Conservation (phyloP, 2,888 invertebrate genomes). For the Lamellibrachia satsuma region DNA sequence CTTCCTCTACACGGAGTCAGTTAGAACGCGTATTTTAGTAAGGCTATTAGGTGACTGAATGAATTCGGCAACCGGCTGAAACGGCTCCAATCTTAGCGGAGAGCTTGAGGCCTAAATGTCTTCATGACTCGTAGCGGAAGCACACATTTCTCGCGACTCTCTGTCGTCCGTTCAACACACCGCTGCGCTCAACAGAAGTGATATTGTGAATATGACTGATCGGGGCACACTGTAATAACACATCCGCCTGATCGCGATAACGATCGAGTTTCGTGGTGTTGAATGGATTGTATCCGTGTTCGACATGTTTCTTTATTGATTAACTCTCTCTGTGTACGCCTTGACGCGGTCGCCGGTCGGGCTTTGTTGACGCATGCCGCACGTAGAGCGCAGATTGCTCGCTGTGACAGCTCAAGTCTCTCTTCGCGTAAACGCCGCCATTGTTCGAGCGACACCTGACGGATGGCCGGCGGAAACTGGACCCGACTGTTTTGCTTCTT, state of each 20-base stretch:
- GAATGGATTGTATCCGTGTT: constrained; percentile 12
- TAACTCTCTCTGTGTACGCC: background rate
- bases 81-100: background rate
- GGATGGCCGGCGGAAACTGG: background rate
- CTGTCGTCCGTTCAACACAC: background rate
- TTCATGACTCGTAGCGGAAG: background rate
- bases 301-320: constrained; percentile 13
- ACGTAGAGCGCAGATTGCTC: background rate
- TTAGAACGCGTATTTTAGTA: background rate
- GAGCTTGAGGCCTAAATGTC: background rate
- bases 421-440: background rate
- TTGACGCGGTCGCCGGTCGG: background rate
- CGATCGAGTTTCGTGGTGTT: constrained; percentile 1
- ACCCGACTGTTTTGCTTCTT: background rate
- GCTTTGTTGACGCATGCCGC: background rate
- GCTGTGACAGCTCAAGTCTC: background rate
- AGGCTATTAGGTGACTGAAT: background rate
- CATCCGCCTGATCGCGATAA: background rate
- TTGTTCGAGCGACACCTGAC: background rate
- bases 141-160: background rate
- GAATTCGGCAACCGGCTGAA: background rate
- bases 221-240: background rate
- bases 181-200: background rate
- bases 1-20: background rate
- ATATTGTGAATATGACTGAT: constrained; percentile 5